Base-by-base conservation (phyloP, 2,113 vertebrate genomes). In the Cryptotis parvus region DNA sequence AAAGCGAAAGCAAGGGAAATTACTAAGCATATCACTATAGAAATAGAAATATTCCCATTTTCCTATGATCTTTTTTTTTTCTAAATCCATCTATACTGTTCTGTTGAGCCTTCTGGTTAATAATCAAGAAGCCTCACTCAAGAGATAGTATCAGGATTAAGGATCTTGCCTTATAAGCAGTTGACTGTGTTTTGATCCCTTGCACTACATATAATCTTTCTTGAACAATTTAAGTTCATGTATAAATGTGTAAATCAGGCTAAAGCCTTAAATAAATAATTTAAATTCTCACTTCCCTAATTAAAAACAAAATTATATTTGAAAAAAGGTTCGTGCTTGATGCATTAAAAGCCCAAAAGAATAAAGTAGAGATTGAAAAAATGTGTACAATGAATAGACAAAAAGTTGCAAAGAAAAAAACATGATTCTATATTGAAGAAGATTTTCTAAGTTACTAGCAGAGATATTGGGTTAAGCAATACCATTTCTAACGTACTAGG, bases 381-480 rank as follows among this genome's bases (percentile, higher is more conserved):
- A 92, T 65, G 18, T 39, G 11, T 12, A 0, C 35, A 85, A 66
- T 70, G 27, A 86, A 69, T n/a, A 86, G 81, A 69, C 4, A 90
- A 41, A 1, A 79, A 73, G 70, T 66, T 76, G 49, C 4, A 33
- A 58, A 89, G 20, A 77, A 81, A 70, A 33, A 26, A 78, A 75
- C 20, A 3, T 39, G 80, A 77, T 77, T 65, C 1, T 55, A 41
- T 8, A 49, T 49, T 41, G 14, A 94, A 58, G 83, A 91, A 41
- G 20, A 26, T 35, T 91, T 79, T 89, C 20, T 81, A 87, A 58
- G 9, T 79, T 70, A 41, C 41, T 26, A 69, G 9, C 20, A 87
- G 41, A 84, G 37, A 82, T 84, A 84, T 77, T 39, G 70, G 16
- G 69, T 89, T 90, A 95, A 92, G 37, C 0, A 77, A 49, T 81